Conservation (phyloP, 2,888 invertebrate species). For the Icerya purchasi region DNA sequence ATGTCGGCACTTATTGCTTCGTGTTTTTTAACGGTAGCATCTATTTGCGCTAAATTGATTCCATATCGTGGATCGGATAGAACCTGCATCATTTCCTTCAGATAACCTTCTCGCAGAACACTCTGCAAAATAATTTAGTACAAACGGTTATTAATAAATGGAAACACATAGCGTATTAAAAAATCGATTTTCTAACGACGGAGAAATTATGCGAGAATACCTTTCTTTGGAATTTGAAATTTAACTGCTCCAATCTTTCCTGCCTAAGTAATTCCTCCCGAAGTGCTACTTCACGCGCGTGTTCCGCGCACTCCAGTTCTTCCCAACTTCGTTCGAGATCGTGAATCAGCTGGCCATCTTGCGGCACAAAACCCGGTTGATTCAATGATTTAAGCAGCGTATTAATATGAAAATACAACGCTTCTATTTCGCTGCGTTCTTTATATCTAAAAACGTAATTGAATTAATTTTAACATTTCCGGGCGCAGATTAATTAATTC, state of each 20-base stretch:
- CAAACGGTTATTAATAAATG: background rate
- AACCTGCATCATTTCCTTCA: slow-evolving; percentile 94
- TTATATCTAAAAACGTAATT: slow-evolving; percentile 64
- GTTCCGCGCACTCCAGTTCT: slow-evolving; percentile 76
- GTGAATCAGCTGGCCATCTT: slow-evolving; percentile 76
- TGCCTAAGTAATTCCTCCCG: slow-evolving; percentile 76
- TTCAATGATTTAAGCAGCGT: slow-evolving; percentile 85
- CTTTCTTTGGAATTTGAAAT: slow-evolving; percentile 89
- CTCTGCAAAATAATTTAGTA: too few relatives aligned
- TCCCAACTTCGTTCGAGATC: slow-evolving; percentile 94
- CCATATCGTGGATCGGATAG: slow-evolving; percentile 79
- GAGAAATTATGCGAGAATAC: too few relatives aligned
- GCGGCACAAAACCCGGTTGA: slow-evolving; percentile 63
- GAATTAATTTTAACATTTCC: too few relatives aligned
- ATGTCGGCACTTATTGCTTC: slow-evolving; percentile 96
- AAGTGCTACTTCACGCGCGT: slow-evolving; percentile 76
- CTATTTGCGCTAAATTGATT: slow-evolving; percentile 74
- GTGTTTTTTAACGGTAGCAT: slow-evolving; percentile 93
- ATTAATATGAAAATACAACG: slow-evolving; percentile 87
- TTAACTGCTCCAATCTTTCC: slow-evolving; percentile 79
- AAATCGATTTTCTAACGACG: background rate
- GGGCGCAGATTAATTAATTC: background rate
- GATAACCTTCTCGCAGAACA: slow-evolving; percentile 76
- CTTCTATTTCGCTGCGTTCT: slow-evolving; percentile 92
- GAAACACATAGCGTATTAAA: background rate